A percentile compares a stretch with the other conserved stretches of the same genome.
phyloP scores from a whole-genome alignment of 2,113 vertebrate genomes.

The Tragulus kanchil region DNA sequence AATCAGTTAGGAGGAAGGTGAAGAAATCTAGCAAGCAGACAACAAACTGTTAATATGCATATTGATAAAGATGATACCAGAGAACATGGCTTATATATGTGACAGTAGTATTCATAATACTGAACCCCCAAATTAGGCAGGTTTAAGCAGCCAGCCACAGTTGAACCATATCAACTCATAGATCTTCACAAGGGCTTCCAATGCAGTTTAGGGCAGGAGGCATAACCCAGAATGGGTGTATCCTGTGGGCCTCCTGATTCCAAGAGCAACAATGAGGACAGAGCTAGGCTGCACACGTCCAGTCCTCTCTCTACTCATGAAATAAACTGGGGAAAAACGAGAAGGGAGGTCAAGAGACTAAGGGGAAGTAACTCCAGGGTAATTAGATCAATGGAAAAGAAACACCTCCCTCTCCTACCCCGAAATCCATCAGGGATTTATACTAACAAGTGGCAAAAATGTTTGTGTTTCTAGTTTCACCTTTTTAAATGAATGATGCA shows the following conservation, averaged over 20 bases:
- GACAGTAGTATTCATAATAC: background rate
- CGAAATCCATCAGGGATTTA: background rate
- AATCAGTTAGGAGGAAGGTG: background rate
- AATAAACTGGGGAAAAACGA: background rate
- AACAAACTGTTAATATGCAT: background rate
- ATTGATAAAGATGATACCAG: background rate
- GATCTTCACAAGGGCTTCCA: background rate
- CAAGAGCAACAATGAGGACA: background rate
- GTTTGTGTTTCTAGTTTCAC: background rate
- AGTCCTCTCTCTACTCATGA: background rate
- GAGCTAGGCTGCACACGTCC: no score
- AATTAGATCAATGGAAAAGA: background rate
- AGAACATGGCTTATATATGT: background rate
- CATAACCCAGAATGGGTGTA: background rate
- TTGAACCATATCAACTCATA: accelerated
- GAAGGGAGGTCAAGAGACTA: background rate
- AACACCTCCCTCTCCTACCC: background rate
- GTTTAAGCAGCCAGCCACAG: background rate
- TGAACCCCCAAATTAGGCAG: background rate
- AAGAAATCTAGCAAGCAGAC: background rate
- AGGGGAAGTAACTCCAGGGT: background rate
- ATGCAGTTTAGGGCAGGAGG: accelerated
- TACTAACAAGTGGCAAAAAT: background rate
- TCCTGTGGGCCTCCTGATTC: background rate
- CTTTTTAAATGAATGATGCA: background rate